Base-by-base conservation (phyloP, 2,888 invertebrate genomes). In the Phyllotreta cruciferae region DNA sequence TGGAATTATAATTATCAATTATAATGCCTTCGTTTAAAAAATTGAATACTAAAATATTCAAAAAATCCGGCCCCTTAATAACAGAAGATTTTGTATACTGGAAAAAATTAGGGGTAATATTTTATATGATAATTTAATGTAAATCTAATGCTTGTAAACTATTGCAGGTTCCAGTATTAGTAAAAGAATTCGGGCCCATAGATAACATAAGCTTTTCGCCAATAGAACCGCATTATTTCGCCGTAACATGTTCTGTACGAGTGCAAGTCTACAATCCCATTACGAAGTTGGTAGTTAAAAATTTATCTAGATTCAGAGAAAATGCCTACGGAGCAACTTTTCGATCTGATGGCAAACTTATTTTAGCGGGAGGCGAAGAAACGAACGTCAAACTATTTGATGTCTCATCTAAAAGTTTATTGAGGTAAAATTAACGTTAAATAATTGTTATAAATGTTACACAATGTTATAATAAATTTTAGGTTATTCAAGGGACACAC, bases 161-260 rank as follows among this genome's bases (percentile, higher is more conserved):
- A 13, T 69, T 71, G 74, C 77, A 92, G 96, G 85, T 88, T 62
- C 94, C 96, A 34, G 91, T 94, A 1, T 84, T 94, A 41, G 87
- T 94, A 0, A 96, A 97, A 80, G 97, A 98, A 81, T 94, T 92
- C 81, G 95, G 95, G 14, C 90, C 93, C 0, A 92, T 98, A 58
- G 94, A 96, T 77, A 91, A 93, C 76, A 87, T 98, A 45, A 92
- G 96, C 78, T 94, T 98, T 77, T 92, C 93, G 66, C 94, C 94
- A 0, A 86, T 90, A 7, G 91, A 94, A 75, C 96, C 97, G 0
- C 87, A 93, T 82, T 90, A 93, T 78, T 93, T 97, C 83, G 96
- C 96, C 6, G 92, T 95, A 11, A 96, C 98, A 58, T 94, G 93
- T 78, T 96, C 96, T 0, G 92, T 93, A 0, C 86, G 93, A 77